These are phyloP conservation scores for Tretioscincus oriximinensis DNA, from an alignment of 2,113 vertebrate genomes.

Conservation along the genomic window DNA sequence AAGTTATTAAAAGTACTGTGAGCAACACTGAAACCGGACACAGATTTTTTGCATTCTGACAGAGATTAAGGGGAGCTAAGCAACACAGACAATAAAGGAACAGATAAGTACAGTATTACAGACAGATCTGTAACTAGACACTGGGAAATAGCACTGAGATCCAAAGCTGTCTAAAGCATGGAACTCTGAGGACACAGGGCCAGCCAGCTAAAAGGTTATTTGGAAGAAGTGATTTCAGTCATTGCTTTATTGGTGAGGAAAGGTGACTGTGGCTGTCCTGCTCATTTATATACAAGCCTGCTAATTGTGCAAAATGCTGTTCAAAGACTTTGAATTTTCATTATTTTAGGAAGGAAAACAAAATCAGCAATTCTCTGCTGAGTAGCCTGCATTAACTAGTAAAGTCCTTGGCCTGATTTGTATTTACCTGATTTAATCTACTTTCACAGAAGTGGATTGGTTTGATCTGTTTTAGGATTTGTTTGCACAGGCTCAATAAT, in stretches of 20 bases:
- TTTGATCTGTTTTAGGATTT: no score
- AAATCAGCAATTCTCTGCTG: not conserved
- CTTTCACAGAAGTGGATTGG: no score
- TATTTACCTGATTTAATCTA: no score
- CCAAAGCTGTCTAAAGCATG: not conserved
- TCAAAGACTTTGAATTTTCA: not conserved
- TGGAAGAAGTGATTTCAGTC: not conserved
- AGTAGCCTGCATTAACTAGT: not conserved
- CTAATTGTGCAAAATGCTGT: not conserved
- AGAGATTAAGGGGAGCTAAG: slow-evolving; percentile 33
- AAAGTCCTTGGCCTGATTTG: not conserved
- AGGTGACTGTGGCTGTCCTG: not conserved
- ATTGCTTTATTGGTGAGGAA: not conserved
- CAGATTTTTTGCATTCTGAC: slow-evolving; percentile 30
- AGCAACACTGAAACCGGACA: slow-evolving; percentile 23
- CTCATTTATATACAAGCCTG: not conserved
- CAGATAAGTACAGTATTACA: slow-evolving; percentile 37
- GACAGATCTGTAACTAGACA: slow-evolving; percentile 32
- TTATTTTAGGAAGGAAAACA: not conserved
- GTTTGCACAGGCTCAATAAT: no score
- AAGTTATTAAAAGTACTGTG: slow-evolving; percentile 33
- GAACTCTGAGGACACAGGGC: slow-evolving; percentile 25
- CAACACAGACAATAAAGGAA: slow-evolving; percentile 24
- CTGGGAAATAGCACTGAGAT: slow-evolving; percentile 27
- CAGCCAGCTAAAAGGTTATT: not conserved